Evolutionary conservation across 2,888 invertebrate species (phyloP), one percentile per base, ranked within the genome.

Genomic region (Gymnoscelis rufifasciata): DNA sequence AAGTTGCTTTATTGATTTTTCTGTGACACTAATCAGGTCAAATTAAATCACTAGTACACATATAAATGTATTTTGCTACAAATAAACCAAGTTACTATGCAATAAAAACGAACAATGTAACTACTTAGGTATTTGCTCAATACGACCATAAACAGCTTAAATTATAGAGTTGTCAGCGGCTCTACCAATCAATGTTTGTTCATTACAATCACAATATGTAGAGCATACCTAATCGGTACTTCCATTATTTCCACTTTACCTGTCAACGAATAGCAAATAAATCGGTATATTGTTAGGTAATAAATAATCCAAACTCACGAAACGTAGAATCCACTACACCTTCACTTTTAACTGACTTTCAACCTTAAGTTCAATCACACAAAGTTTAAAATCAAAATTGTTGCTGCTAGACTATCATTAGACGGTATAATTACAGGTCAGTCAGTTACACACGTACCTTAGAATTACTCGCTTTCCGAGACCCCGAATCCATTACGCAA

Each of bases 401-500:
- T 3, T 8, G 3, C 10, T 15, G 35, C 15, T 7, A 35, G 35
- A 35, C 36, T 42, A 47, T 33, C 38, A 47, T 43, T 47, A 42
- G 19, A 30, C 39, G 43, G 48, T 23, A 30, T 39, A 48, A 48
- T 48, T 48, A 37, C 47, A 57, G 55, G 42, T 47, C 52, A 52
- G 46, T 35, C n/a, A 15, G 35, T 57, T 58, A 56, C 56, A 51
- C 57, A 56, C 56, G 57, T 57, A 57, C 48, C 49, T 42, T 41
- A 33, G 42, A 56, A 61, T 63, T 64, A 54, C 60, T 55, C 57
- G 60, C 62, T 60, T 59, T 57, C 55, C 57, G 62, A 62, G 64
- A 64, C 59, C 52, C 60, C 59, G 52, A 64, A 60, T 62, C 56
- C 35, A 61, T 77, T 73, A 68, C 63, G 54, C 52, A 74, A 77